These are phyloP conservation scores for Meloidogyne exigua DNA, from an alignment of 1,140 invertebrate genomes.

Conservation along the genomic window DNA sequence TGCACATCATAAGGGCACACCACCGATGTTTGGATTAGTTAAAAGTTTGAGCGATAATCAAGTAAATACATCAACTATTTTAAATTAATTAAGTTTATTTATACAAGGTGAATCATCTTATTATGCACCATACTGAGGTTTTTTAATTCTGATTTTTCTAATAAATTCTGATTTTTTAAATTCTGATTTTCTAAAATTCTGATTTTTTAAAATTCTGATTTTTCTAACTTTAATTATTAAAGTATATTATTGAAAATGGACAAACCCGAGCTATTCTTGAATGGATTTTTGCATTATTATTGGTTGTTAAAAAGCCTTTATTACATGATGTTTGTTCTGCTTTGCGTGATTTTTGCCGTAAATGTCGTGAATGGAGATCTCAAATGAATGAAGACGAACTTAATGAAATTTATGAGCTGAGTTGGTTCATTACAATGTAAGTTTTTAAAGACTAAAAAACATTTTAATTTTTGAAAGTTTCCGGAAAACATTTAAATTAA, in stretches of 20 bases:
- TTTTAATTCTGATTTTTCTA: background rate
- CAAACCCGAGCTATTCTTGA: constrained; percentile 39
- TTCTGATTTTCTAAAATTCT: too few species aligned
- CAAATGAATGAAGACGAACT: constrained; percentile 31
- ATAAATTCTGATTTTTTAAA: background rate
- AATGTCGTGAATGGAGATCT: constrained; percentile 34
- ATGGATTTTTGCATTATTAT: constrained; percentile 42
- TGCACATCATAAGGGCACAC: constrained; percentile 41
- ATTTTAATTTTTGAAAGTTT: background rate
- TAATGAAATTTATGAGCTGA: constrained; percentile 36
- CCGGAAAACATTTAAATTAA: too few species aligned
- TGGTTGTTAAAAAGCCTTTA: constrained; percentile 41
- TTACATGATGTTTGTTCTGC: constrained; percentile 31
- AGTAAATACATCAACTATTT: background rate
- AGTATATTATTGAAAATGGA: constrained; percentile 39
- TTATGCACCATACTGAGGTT: constrained; percentile 28
- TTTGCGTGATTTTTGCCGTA: constrained; percentile 34
- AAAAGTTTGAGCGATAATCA: constrained; percentile 7
- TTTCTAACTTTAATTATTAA: constrained; percentile 26
- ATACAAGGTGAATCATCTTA: constrained; percentile 33
- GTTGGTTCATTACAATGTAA: constrained; percentile 38
- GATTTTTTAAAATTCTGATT: constrained; percentile 1
- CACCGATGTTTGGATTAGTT: constrained; percentile 29
- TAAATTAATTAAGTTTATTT: background rate
- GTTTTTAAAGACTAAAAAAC: background rate